Conservation (phyloP, 2,888 invertebrate species). For the Hirtodrosophila cameraria region DNA sequence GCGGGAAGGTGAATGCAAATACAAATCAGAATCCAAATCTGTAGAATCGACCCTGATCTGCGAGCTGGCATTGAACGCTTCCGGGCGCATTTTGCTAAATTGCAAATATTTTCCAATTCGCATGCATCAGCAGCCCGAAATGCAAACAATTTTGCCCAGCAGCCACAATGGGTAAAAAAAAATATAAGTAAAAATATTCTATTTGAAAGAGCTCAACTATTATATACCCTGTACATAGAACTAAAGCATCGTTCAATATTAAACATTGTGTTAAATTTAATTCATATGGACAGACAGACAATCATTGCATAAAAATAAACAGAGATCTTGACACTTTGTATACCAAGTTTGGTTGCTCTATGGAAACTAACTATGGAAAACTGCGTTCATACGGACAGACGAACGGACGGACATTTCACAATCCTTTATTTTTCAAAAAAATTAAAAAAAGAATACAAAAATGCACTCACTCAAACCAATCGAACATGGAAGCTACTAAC, state of each 20-base stretch:
- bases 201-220: neutral
- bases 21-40: conserved; percentile 46
- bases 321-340: no score
- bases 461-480: no score
- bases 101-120: conserved; percentile 79
- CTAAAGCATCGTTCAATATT: neutral
- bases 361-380: no score
- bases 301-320: no score
- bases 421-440: no score
- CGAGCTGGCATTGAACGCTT: conserved; percentile 52
- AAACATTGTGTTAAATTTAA: no score
- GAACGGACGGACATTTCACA: no score
- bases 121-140: conserved; percentile 69
- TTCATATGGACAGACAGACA: no score
- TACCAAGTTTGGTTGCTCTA: no score
- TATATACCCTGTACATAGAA: neutral
- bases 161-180: conserved; percentile 48
- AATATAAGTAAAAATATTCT: neutral
- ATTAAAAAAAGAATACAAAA: no score
- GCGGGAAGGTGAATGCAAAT: conserved; percentile 42
- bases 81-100: conserved; percentile 78
- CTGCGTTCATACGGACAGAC: no score
- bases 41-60: conserved; percentile 7
- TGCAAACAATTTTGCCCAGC: conserved; percentile 74
- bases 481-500: no score